Conservation (phyloP, 2,888 invertebrate species). For the Diaperis boleti region DNA sequence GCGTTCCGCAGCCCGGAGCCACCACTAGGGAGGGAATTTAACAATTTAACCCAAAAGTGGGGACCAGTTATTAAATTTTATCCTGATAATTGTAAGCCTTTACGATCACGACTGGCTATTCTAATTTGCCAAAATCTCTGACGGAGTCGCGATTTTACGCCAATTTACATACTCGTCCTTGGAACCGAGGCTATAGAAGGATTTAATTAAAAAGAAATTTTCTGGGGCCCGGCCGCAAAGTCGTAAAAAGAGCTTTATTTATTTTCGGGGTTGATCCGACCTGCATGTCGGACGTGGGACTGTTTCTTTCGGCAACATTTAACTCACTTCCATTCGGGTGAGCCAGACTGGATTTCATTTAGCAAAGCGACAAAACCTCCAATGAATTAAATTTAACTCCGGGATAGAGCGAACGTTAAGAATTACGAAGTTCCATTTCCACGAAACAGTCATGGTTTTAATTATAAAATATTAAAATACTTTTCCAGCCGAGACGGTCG, state of each 20-base stretch:
- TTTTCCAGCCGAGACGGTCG: conserved; percentile 26
- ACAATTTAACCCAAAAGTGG: conserved; percentile 1
- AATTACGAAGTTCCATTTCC: conserved; percentile 12
- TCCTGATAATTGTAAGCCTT: conserved; percentile 21
- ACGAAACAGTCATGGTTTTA: conserved; percentile 30
- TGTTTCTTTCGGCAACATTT: conserved; percentile 1
- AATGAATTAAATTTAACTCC: conserved; percentile 24
- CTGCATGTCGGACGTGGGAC: not conserved
- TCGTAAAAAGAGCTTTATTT: conserved; percentile 2
- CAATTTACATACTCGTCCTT: conserved; percentile 9
- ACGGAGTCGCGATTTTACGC: conserved; percentile 10
- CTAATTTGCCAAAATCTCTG: conserved; percentile 11
- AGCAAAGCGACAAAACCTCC: conserved; percentile 18
- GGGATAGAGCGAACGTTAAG: conserved; percentile 21
- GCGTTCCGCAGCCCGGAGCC: not conserved
- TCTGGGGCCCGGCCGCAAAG: not conserved
- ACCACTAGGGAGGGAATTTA: conserved; percentile 2
- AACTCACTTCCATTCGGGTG: conserved; percentile 12
- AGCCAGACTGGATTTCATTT: conserved; percentile 4
- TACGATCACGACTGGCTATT: conserved; percentile 10
- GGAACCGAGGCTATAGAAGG: conserved; percentile 1
- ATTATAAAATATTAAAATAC: conserved; percentile 41
- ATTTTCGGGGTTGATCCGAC: not conserved
- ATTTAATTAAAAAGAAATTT: conserved; percentile 23
- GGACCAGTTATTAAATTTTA: conserved; percentile 22